phyloP scores from a whole-genome alignment of 2,888 invertebrate species.

The Pseudanteris insignis region DNA sequence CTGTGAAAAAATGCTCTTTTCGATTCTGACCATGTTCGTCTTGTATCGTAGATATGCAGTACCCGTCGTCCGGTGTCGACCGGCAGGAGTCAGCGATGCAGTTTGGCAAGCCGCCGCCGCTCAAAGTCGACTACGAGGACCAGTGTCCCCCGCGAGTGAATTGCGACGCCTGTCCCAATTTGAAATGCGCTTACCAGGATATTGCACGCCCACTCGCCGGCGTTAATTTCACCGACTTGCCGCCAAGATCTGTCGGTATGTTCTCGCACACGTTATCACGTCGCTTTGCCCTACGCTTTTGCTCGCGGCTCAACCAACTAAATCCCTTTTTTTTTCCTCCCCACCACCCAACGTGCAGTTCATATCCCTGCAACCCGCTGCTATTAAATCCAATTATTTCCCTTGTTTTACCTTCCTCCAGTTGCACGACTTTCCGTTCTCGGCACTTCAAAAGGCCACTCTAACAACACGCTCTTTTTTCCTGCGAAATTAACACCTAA shows the following conservation, averaged over 20 bases:
- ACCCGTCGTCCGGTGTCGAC: conserved; percentile 27
- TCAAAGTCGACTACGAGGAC: conserved; percentile 70
- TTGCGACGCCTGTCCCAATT: conserved; percentile 73
- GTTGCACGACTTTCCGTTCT: too few species aligned
- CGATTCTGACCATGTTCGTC: conserved; percentile 28
- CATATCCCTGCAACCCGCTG: too few species aligned
- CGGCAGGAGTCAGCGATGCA: conserved; percentile 61
- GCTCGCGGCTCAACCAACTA: too few species aligned
- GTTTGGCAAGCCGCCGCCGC: conserved; percentile 73
- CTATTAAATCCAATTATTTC: too few species aligned
- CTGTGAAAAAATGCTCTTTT: conserved; percentile 8
- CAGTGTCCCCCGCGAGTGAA: conserved; percentile 72
- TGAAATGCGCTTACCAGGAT: conserved; percentile 61
- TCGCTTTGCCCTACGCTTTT: too few species aligned
- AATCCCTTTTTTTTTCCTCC: too few species aligned
- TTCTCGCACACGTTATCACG: too few species aligned
- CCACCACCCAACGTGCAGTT: too few species aligned
- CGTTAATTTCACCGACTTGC: conserved; percentile 55
- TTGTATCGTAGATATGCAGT: conserved; percentile 31
- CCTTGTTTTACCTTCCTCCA: too few species aligned
- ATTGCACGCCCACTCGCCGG: conserved; percentile 55
- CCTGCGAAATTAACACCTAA: too few species aligned
- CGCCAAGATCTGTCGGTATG: conserved; percentile 57
- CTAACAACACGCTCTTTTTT: too few species aligned
- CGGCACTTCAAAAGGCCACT: too few species aligned